These are phyloP conservation scores for Lutraria rhynchaena DNA, from an alignment of 1,140 invertebrate genomes.

Conservation along the genomic window DNA sequence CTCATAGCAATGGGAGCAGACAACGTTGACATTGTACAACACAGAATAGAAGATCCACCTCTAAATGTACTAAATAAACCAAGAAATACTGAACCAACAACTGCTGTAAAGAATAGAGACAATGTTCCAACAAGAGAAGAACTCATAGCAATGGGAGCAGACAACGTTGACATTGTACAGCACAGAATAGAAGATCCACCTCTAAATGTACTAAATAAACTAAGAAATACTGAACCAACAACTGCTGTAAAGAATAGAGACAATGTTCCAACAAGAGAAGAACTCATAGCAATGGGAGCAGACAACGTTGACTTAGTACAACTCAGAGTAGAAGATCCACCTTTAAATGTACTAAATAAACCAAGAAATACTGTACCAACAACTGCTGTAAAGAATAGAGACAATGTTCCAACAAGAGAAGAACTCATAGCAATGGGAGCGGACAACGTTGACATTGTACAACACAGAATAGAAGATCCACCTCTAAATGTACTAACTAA, in stretches of 20 bases:
- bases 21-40: background rate
- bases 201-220: too few relatives aligned
- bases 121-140: background rate
- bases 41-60: background rate
- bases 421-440: conserved; percentile 2
- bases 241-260: conserved; percentile 14
- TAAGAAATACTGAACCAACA: background rate
- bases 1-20: background rate
- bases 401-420: background rate
- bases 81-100: background rate
- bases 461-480: background rate
- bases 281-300: background rate
- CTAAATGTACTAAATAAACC: too few relatives aligned
- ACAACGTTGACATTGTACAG: background rate
- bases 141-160: background rate
- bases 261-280: background rate
- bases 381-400: conserved; percentile 12
- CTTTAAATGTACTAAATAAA: too few relatives aligned
- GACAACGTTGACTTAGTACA: background rate
- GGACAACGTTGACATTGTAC: background rate
- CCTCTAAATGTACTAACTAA: too few relatives aligned
- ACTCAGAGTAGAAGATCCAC: background rate
- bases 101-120: background rate
- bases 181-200: background rate
- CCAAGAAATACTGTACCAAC: too few relatives aligned